phyloP scores from a whole-genome alignment of 2,797 vertebrate species.

The Hippopotamyrus pictus region DNA sequence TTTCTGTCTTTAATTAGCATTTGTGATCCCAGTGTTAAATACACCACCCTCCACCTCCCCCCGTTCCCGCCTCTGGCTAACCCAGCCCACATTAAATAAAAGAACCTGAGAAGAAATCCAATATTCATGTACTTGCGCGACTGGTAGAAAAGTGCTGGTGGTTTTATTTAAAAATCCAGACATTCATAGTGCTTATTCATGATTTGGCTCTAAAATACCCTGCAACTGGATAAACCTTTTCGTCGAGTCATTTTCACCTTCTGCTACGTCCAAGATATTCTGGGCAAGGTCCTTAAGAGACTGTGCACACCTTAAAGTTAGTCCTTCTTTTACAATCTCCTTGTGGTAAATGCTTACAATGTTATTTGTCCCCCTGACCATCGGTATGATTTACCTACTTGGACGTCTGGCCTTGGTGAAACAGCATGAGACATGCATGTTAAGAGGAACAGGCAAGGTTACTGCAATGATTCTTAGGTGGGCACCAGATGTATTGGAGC shows the following conservation, averaged over 20 bases:
- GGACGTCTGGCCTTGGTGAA: not conserved
- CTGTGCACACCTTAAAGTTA: constrained; percentile 25
- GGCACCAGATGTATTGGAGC: not conserved
- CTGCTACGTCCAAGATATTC: constrained; percentile 29
- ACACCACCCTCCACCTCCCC: not conserved
- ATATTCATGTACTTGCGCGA: not conserved
- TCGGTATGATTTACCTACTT: not conserved
- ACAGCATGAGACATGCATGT: not conserved
- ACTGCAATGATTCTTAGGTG: not conserved
- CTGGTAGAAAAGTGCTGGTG: not conserved
- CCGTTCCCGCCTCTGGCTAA: not conserved
- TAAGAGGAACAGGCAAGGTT: not conserved
- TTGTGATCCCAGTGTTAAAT: constrained; percentile 5
- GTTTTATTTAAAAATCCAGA: not conserved
- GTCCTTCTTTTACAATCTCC: not conserved
- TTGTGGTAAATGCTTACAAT: not conserved
- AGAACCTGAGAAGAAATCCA: not conserved
- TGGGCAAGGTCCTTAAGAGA: constrained; percentile 29
- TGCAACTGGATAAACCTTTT: constrained; percentile 36
- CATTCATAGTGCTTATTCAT: constrained; percentile 15
- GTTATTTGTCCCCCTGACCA: not conserved
- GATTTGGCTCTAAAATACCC: constrained; percentile 21
- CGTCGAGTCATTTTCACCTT: constrained; percentile 40
- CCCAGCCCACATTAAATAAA: constrained; percentile 11
- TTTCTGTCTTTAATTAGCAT: constrained; percentile 16